Conservation (phyloP, 1,140 invertebrate genomes). For the Bradynema listronoti region DNA sequence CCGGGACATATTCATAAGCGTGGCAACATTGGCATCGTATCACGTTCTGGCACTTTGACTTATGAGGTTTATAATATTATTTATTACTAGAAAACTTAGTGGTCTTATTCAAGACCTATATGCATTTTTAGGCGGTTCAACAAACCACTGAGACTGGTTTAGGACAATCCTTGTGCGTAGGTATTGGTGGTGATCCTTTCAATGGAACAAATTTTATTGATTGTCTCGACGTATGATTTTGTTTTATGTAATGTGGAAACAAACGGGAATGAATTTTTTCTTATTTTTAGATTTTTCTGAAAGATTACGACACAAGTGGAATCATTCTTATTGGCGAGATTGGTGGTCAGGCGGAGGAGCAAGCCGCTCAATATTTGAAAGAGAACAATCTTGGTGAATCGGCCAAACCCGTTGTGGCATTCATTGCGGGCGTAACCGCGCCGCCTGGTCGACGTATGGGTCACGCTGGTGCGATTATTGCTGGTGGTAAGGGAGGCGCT, state of each 20-base stretch:
- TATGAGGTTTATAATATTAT: conserved; percentile 77
- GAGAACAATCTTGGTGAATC: conserved; percentile 82
- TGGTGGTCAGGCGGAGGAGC: conserved; percentile 92
- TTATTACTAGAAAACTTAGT: background rate
- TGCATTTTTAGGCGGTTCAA: conserved; percentile 55
- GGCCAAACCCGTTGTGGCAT: conserved; percentile 95
- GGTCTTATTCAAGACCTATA: background rate
- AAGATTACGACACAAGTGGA: conserved; percentile 76
- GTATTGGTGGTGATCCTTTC: conserved; percentile 99
- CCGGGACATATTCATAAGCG: conserved; percentile 62
- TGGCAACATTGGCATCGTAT: conserved; percentile 72
- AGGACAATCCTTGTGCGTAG: conserved; percentile 93
- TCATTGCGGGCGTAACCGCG: conserved; percentile 94
- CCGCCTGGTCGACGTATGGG: conserved; percentile 96
- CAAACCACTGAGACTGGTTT: conserved; percentile 68
- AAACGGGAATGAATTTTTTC: background rate
- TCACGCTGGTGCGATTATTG: conserved; percentile 97
- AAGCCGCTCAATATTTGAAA: conserved; percentile 85
- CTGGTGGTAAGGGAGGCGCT: conserved; percentile 93
- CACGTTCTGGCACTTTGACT: conserved; percentile 91
- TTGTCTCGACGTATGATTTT: conserved; percentile 71
- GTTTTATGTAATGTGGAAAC: too few relatives aligned
- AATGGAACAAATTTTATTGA: conserved; percentile 99
- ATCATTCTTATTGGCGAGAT: conserved; percentile 99
- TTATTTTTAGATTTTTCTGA: conserved; percentile 69